phyloP scores from a whole-genome alignment of 2,113 vertebrate genomes.

The Cathartes aura region DNA sequence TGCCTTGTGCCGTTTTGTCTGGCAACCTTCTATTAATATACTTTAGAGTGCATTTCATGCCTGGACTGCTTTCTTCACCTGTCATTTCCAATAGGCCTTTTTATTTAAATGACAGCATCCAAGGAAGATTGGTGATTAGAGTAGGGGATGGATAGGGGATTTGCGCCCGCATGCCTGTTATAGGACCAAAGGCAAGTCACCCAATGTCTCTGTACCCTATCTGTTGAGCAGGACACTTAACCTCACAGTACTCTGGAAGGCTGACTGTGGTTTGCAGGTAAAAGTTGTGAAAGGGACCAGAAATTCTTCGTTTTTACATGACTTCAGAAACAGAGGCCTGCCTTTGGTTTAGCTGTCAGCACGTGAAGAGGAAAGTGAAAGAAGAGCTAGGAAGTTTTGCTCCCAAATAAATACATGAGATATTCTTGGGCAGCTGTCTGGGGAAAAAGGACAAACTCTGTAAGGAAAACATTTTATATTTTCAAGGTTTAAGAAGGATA shows the following conservation, averaged over 20 bases:
- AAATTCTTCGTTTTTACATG: not conserved
- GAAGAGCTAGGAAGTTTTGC: not conserved
- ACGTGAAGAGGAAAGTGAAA: not conserved
- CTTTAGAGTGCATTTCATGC: slow-evolving; percentile 62
- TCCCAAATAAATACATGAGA: not conserved
- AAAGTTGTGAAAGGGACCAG: not conserved
- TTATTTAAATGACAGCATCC: slow-evolving; percentile 52
- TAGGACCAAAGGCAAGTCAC: not conserved
- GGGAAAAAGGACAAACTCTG: not conserved
- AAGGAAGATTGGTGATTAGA: slow-evolving; percentile 22
- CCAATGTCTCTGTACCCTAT: not conserved
- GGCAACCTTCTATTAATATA: slow-evolving; percentile 68
- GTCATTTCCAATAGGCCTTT: slow-evolving; percentile 56
- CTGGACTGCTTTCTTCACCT: slow-evolving; percentile 67
- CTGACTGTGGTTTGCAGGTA: not conserved
- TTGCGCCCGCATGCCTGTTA: not conserved
- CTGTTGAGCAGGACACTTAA: not conserved
- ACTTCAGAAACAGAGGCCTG: not conserved
- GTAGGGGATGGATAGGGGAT: not conserved
- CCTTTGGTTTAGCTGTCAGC: not conserved
- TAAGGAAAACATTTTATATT: not conserved
- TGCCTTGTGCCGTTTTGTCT: slow-evolving; percentile 57
- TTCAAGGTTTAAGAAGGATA: slow-evolving; percentile 2
- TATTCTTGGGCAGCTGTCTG: not conserved
- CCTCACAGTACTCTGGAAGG: not conserved